Percentiles rank a stretch among this genome's conserved stretches.
Conservation (phyloP, 2,797 vertebrate genomes). For the Choloepus didactylus region DNA sequence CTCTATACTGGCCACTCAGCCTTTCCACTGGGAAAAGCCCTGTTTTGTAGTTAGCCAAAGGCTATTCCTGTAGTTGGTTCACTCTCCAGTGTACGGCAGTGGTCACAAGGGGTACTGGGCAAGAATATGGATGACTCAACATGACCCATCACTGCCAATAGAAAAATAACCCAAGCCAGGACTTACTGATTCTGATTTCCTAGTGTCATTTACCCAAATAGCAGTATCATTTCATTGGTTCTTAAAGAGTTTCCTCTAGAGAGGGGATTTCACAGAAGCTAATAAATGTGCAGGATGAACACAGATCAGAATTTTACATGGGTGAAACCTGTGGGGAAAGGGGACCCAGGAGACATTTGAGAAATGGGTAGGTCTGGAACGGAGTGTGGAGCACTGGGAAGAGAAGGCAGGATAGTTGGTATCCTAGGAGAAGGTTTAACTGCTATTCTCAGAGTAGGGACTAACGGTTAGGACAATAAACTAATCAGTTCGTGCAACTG, state of each 20-base stretch:
- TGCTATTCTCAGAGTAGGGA: neutral
- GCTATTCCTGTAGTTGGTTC: neutral
- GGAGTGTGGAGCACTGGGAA: neutral
- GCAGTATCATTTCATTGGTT: neutral
- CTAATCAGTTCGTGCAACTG: neutral
- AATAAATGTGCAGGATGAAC: neutral
- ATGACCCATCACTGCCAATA: neutral
- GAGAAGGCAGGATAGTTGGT: neutral
- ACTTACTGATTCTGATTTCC: conserved; percentile 16
- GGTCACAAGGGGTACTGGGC: neutral
- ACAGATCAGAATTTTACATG: neutral
- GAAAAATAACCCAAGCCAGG: conserved; percentile 56
- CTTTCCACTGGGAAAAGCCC: neutral
- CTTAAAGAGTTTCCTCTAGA: conserved; percentile 26
- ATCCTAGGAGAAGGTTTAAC: neutral
- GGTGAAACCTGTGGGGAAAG: neutral
- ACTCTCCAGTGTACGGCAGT: neutral
- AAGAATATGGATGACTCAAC: neutral
- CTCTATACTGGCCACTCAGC: neutral
- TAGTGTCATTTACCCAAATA: conserved; percentile 34
- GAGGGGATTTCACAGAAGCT: conserved; percentile 24
- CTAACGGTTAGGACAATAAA: neutral
- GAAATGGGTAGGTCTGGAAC: neutral
- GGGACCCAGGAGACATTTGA: neutral
- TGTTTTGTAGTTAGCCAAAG: neutral